Percentiles rank a stretch among this genome's conserved stretches.
phyloP scores from a whole-genome alignment of 2,113 vertebrate species.

The Cyphomyrus plagiostoma region DNA sequence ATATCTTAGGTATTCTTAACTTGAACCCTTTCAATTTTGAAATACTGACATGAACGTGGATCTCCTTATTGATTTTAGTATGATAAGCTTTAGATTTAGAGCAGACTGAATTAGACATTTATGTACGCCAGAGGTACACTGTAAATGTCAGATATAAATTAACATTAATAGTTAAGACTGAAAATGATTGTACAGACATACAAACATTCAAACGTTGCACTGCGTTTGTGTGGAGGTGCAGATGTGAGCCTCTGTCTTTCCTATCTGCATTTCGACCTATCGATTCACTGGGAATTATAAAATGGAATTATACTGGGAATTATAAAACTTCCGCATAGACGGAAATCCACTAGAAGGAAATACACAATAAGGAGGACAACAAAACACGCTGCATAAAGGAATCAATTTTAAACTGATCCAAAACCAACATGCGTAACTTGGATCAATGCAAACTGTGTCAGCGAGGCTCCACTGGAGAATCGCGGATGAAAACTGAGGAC shows the following conservation, averaged over 20 bases:
- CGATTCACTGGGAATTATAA: neutral
- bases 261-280: neutral
- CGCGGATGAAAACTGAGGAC: neutral
- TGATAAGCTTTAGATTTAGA: neutral
- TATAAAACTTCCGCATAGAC: neutral
- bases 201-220: neutral
- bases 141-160: neutral
- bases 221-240: neutral
- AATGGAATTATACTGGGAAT: neutral
- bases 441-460: neutral
- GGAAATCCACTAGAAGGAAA: neutral
- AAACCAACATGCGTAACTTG: neutral
- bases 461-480: neutral
- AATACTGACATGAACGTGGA: neutral
- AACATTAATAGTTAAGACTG: neutral
- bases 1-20: neutral
- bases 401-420: conserved; percentile 16
- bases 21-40: neutral
- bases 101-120: neutral
- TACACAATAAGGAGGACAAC: neutral
- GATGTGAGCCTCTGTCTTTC: neutral
- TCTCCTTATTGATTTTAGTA: neutral
- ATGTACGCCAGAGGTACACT: no score
- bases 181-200: neutral
- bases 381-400: neutral